Evolutionary conservation across 2,888 invertebrate genomes (phyloP), one percentile per base, ranked within the genome.

Genomic region (Andrena bicolor): DNA sequence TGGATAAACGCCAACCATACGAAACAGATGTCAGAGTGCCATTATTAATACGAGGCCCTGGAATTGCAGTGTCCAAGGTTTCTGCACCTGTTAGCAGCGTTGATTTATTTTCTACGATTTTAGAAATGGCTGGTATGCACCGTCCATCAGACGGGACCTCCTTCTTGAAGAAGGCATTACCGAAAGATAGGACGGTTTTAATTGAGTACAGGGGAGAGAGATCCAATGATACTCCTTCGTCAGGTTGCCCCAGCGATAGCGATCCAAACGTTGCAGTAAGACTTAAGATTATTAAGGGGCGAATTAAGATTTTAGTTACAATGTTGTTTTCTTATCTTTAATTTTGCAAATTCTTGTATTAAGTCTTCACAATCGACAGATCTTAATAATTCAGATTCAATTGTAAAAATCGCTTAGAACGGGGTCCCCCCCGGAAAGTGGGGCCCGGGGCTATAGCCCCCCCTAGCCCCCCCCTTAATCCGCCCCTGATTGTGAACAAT

Each of bases 1-100:
- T 96, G 94, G 98, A 99, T 94, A 99, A 99, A 92, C 95, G 98
- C 1, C 98, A 98, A 90, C 97, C 97, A 0, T 99, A 99, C 93
- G 98, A 99, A 92, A 96, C 97, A 0, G 99, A 99, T 91, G 96
- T 98, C 60, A 95, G 96, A 87, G 96, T 99, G 0, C 98, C 98
- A 0, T 94, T 99, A 4, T 90, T 98, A 64, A 96, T 99, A 2
- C 95, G 96, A 63, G 98, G 98, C 0, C 98, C 98, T 0, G 95
- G 95, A 1, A 94, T 98, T 13, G 90, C 91, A 13, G 94, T 94
- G 35, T 95, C 95, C 68, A 91, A 94, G 0, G 94, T 95, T 80
- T 91, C 93, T 0, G 94, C 95, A 69, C 96, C 97, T 0, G 95
- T 97, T 0, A 94, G 97, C 7, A 96, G 97, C 87, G 96, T 98